phyloP scores from a whole-genome alignment of 2,888 invertebrate genomes.

The Rhyacophila evoluta region DNA sequence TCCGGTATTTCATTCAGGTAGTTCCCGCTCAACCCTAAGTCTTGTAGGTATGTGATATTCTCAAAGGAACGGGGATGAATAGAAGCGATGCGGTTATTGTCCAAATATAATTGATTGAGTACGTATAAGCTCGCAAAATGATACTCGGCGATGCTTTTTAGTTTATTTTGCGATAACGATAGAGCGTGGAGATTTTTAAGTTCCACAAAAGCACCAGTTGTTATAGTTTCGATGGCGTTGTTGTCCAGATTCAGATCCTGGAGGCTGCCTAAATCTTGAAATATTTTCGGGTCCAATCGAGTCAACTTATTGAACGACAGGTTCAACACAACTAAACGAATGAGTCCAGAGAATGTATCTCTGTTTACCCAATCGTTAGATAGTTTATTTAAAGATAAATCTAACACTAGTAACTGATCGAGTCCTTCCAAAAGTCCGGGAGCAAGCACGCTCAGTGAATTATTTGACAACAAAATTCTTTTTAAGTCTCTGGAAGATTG shows the following conservation, averaged over 20 bases:
- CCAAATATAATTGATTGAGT: constrained; percentile 78
- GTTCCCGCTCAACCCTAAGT: constrained; percentile 82
- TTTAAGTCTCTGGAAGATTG: constrained; percentile 77
- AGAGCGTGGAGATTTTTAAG: constrained; percentile 82
- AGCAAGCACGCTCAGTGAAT: constrained; percentile 81
- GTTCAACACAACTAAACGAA: constrained; percentile 80
- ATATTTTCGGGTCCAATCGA: constrained; percentile 78
- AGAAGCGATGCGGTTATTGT: constrained; percentile 77
- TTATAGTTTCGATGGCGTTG: constrained; percentile 78
- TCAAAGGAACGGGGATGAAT: constrained; percentile 79
- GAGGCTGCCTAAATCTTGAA: constrained; percentile 79
- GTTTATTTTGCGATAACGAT: constrained; percentile 78
- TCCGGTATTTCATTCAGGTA: constrained; percentile 74
- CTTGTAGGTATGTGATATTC: constrained; percentile 82
- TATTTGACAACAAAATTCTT: constrained; percentile 81
- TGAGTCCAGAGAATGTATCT: constrained; percentile 81
- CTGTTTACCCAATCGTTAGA: constrained; percentile 82
- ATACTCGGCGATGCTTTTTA: constrained; percentile 75
- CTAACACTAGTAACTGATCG: constrained; percentile 79
- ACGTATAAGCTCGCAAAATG: constrained; percentile 81
- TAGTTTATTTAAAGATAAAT: constrained; percentile 80
- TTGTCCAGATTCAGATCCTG: constrained; percentile 81
- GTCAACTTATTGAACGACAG: constrained; percentile 78
- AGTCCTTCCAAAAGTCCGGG: constrained; percentile 81
- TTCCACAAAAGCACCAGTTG: constrained; percentile 80